Percentiles rank a stretch among this genome's conserved stretches.
Evolutionary conservation across 2,113 vertebrate species (phyloP).

Genomic region (Cyprinodon brontotheroides): DNA sequence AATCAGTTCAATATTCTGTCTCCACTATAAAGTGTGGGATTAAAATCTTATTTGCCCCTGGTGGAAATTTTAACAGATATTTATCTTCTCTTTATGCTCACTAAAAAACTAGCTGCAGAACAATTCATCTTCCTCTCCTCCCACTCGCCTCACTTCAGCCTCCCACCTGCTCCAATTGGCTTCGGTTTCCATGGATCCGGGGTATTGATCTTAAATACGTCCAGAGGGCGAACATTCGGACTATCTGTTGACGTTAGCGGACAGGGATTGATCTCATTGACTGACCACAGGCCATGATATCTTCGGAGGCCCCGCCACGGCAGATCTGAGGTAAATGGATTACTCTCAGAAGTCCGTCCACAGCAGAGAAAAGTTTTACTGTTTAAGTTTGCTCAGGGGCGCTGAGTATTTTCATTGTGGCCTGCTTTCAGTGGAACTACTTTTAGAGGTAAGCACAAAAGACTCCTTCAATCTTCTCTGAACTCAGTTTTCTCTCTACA

Average conservation of each 20-base stretch:
- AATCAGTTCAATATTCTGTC: neutral
- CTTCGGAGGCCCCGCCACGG: slow-evolving; percentile 24
- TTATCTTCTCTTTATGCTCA: slow-evolving; percentile 28
- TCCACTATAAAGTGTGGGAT: neutral
- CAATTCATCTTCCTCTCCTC: slow-evolving; percentile 12
- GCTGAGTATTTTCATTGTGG: slow-evolving; percentile 5
- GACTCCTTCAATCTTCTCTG: slow-evolving; percentile 20
- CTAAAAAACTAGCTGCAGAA: slow-evolving; percentile 36
- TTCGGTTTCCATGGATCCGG: slow-evolving; percentile 29
- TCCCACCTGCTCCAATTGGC: slow-evolving; percentile 12
- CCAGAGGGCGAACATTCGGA: slow-evolving; percentile 21
- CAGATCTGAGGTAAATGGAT: slow-evolving; percentile 41
- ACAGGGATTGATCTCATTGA: slow-evolving; percentile 45
- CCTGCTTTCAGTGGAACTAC: slow-evolving; percentile 26
- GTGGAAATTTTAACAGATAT: slow-evolving; percentile 15
- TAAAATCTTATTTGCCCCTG: neutral
- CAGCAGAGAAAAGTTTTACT: slow-evolving; percentile 17
- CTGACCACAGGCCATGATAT: slow-evolving; percentile 10
- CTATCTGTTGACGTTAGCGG: slow-evolving; percentile 32
- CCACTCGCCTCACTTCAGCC: slow-evolving; percentile 8
- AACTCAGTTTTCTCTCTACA: slow-evolving; percentile 1
- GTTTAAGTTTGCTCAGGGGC: slow-evolving; percentile 9
- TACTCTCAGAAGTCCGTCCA: slow-evolving; percentile 7
- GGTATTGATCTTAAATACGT: slow-evolving; percentile 53
- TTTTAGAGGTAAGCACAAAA: slow-evolving; percentile 19